Conservation (phyloP, 2,888 invertebrate genomes). For the Euclidia mi region DNA sequence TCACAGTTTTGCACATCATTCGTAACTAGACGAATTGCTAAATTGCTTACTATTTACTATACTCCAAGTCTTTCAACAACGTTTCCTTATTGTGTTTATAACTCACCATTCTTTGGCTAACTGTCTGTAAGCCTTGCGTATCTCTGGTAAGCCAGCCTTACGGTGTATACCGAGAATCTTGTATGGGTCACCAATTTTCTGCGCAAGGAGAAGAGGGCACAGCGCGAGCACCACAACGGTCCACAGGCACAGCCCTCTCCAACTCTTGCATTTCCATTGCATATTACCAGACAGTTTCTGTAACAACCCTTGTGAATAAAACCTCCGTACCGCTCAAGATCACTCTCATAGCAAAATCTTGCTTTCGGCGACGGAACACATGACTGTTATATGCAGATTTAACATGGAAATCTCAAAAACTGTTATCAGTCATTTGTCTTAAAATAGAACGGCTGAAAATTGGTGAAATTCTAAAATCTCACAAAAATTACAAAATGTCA, state of each 20-base stretch:
- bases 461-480: constrained; percentile 75
- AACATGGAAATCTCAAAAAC: constrained; percentile 68
- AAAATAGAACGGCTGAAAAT: constrained; percentile 86
- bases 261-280: constrained; percentile 83
- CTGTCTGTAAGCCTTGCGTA: constrained; percentile 96
- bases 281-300: constrained; percentile 73
- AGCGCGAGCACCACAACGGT: constrained; percentile 65
- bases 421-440: constrained; percentile 85
- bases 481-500: constrained; percentile 77
- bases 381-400: constrained; percentile 62
- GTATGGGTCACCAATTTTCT: constrained; percentile 94
- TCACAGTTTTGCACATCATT: neutral
- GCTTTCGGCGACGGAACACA: constrained; percentile 62
- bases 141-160: constrained; percentile 94
- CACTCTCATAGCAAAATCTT: constrained; percentile 65
- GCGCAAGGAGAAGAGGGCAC: constrained; percentile 70
- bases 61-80: too few species aligned
- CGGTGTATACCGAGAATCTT: constrained; percentile 94
- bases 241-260: constrained; percentile 80
- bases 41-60: neutral
- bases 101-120: constrained; percentile 97
- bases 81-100: neutral
- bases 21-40: too few species aligned
- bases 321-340: constrained; percentile 66
- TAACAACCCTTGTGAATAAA: constrained; percentile 58